Percentiles rank a stretch among this genome's conserved stretches.
These are phyloP conservation scores for Hirundo rustica DNA, from an alignment of 2,797 vertebrate genomes.

Conservation along the genomic window DNA sequence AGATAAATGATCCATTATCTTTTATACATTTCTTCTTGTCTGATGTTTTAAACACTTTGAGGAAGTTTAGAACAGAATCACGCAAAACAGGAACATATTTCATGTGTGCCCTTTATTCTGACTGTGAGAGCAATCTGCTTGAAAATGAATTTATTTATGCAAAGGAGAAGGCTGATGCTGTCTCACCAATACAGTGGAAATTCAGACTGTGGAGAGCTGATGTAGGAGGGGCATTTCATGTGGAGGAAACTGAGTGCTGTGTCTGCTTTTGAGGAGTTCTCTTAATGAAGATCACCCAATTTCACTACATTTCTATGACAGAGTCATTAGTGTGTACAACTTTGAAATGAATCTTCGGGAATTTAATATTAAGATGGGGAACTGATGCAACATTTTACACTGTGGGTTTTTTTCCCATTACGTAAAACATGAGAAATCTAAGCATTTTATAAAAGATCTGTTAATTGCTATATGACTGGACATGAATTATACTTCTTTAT, in stretches of 20 bases:
- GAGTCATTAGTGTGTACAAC: neutral
- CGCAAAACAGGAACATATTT: neutral
- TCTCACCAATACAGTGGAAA: neutral
- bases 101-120: neutral
- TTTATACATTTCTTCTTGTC: neutral
- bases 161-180: neutral
- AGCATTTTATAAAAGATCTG: constrained; percentile 47
- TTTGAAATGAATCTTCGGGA: neutral
- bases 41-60: neutral
- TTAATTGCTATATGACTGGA: constrained; percentile 68
- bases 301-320: neutral
- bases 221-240: fast-evolving
- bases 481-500: constrained; percentile 58
- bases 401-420: neutral
- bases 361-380: neutral
- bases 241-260: neutral
- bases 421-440: constrained; percentile 36
- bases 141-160: neutral
- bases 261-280: neutral
- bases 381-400: neutral
- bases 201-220: neutral
- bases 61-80: neutral
- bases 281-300: neutral
- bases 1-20: neutral
- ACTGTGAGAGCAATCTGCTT: neutral